Base-by-base conservation (phyloP, 1,140 invertebrate genomes). In the Cherax destructor region DNA sequence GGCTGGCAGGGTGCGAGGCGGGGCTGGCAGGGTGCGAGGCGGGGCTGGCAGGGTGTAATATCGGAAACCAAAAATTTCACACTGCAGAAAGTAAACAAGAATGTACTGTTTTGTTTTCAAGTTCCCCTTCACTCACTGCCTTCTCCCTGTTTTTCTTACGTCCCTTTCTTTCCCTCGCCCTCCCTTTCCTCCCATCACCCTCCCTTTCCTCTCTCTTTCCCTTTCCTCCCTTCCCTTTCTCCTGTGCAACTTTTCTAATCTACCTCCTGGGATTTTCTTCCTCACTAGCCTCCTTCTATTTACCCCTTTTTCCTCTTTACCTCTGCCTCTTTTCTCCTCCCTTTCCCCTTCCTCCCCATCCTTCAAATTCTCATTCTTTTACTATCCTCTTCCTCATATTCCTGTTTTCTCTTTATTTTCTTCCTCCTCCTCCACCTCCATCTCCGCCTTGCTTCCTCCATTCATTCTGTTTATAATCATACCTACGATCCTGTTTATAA, bases 41-140 rank as follows among this genome's bases (percentile, higher is more conserved):
- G 16, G 56, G 16, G 9, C 56, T 59, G 56, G 56, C 16, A 10
- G 56, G 56, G 50, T 74, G 83, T 49, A 85, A 85, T 72, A 74
- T 83, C 49, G 80, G 52, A 24, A 61, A 61, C 61, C 80, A 83
- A 52, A 83, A 83, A 83, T n/a, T 83, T 83, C 52, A 61, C n/a
- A 24, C 52, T 83, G 30, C 30, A 24, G 80, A 83, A 83, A 30
- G 80, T 61, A 83, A 83, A 83, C 80, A 83, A 83, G 16, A 83
- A 61, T 83, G 80, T 16, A 52, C 0, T 41, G 30, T 2, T 41
- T 41, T 41, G 30, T 41, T 41, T 50, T 56, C 9, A 61, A 83
- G 52, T 83, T 47, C 30, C 49, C 6, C 18, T 78, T n/a, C n/a
- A 7, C 6, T 41, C n/a, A 7, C 6, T n/a, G 5, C 52, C n/a